Conservation (phyloP, 2,888 invertebrate genomes). For the Cancer borealis region DNA sequence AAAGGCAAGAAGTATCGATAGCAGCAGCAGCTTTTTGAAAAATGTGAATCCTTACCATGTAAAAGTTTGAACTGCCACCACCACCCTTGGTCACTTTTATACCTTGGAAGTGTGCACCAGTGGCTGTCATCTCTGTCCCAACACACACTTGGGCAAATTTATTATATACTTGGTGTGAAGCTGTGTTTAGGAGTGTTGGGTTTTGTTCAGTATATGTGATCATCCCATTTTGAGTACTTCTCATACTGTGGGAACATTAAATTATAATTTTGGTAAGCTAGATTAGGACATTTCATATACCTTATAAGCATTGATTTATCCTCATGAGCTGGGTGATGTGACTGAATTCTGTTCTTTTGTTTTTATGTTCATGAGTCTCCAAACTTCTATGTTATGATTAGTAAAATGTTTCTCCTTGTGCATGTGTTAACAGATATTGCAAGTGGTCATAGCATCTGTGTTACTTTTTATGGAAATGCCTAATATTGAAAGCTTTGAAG, state of each 20-base stretch:
- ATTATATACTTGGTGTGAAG: not conserved
- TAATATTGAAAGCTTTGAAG: not conserved
- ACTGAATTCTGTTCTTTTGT: not conserved
- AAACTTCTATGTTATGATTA: not conserved
- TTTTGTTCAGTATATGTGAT: not conserved
- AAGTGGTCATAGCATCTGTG: not conserved
- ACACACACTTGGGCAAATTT: not conserved
- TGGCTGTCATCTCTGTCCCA: not conserved
- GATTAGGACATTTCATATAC: constrained; percentile 8
- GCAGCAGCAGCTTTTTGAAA: not conserved
- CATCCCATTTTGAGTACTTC: not conserved
- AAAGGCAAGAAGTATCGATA: not conserved
- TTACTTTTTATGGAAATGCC: not conserved
- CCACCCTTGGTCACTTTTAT: not conserved
- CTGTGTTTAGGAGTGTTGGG: not conserved
- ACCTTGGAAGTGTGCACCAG: constrained; percentile 16
- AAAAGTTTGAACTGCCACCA: not conserved
- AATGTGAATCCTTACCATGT: not conserved
- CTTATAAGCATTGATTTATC: not conserved
- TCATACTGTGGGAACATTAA: not conserved
- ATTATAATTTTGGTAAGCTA: not conserved
- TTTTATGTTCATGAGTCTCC: constrained; percentile 9
- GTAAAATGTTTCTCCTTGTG: not conserved
- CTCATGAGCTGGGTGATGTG: not conserved
- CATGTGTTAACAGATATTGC: not conserved